Evolutionary conservation across 2,888 invertebrate genomes (phyloP), one percentile per base, ranked within the genome.

Genomic region (Anthophora plumipes): DNA sequence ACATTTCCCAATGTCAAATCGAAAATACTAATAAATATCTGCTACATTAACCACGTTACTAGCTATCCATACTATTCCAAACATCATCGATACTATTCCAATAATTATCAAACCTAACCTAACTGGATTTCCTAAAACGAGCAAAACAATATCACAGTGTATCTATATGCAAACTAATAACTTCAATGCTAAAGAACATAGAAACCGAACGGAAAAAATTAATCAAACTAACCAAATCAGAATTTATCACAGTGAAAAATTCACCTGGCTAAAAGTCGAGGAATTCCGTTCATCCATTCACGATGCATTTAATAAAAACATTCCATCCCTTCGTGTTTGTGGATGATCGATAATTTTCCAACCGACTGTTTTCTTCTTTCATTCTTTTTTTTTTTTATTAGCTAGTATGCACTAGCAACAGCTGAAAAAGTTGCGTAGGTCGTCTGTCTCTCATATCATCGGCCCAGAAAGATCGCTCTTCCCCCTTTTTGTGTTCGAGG

Each of bases 361-460:
- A 11, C n/a, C 14, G 43, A n/a, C 48, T 12, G 48, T 67, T 74
- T 60, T 70, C 31, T 11, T 8, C 46, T 50, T n/a, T n/a, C n/a
- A n/a, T n/a, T n/a, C n/a, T 31, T 31, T 31, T 31, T 31, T 31
- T 31, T 31, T 31, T 31, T 4, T 4, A 31, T 4, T 3, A 31
- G 31, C 8, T 9, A 9, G 59, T 20, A 54, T 72, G 54, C n/a
- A 69, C 55, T 46, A 37, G 52, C 60, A 67, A 67, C 41, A 60
- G 39, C 54, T 61, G 59, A 66, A 60, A n/a, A 77, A 60, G 43
- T 67, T 61, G 60, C 31, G 22, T 60, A 55, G 61, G 48, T 68
- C 77, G 54, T 67, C 77, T n/a, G 66, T 78, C 78, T 69, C 48
- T 39, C 50, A 48, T 52, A 60, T 74, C 50, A 70, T 66, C 63